Base-by-base conservation (phyloP, 2,113 vertebrate species). In the Sialia sialis region DNA sequence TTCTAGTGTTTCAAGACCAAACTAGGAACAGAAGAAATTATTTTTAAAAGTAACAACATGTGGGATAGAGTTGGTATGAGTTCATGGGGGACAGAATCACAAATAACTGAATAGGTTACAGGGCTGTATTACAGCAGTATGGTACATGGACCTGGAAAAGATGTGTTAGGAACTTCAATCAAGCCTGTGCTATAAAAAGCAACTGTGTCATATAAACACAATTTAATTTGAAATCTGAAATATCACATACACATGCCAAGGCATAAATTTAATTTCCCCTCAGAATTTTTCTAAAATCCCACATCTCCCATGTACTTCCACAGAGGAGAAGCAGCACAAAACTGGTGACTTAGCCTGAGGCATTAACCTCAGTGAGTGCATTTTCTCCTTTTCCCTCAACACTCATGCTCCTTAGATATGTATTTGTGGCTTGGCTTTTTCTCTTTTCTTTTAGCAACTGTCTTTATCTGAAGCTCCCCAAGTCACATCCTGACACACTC, bases 371-470 rank as follows among this genome's bases (percentile, higher is more conserved):
- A 15, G 36, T 22, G 36, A 27, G 13, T 29, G 27, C 30, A 44
- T 59, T 58, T 34, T 83, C 77, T 79, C 43, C 34, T 91, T 83
- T 82, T 70, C 48, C 58, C 78, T 76, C 51, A 73, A 51, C 38
- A 70, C 46, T 69, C 7, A 0, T 67, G 55, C 30, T 63, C 43
- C 48, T 90, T 59, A 51, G 70, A 81, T 56, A 55, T 56, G 63
- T 54, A 69, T 74, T 80, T 87, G 91, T 94, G 94, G 84, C 75
- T 93, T 90, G 84, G 82, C 63, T 86, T 93, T 90, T 91, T 48
- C 68, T 72, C 68, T 89, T 51, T 59, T 72, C 34, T 84, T 87
- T 92, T 49, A 79, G 74, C 26, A 44, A 49, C 54, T 79, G 22
- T 44, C 85, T 85, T 95, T 55, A 69, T 82, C 67, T 76, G 75